Base-by-base conservation (phyloP, 2,888 invertebrate genomes). In the Euphydryas editha region DNA sequence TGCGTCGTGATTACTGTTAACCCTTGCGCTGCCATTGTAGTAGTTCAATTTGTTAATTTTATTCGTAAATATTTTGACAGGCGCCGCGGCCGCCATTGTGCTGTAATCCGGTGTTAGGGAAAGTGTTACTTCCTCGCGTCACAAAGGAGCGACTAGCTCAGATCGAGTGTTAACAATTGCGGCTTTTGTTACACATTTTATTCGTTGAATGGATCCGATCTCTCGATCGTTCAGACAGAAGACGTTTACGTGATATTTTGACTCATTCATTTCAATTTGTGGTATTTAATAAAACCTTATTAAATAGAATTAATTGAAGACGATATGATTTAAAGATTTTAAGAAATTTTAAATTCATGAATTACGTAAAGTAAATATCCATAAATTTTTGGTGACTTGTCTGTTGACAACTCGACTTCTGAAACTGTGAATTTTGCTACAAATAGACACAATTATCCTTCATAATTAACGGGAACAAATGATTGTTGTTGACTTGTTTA, bases 31-130 rank as follows among this genome's bases (percentile, higher is more conserved):
- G 30, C 42, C 36, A 59, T 55, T 59, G 59, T 59, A 37, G 46
- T 63, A 39, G 46, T 57, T 54, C 56, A 58, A 69, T 63, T 69
- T 64, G 67, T 65, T 64, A 70, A 70, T 65, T 72, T 69, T 64
- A 67, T 66, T 70, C 65, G 46, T 68, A 70, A 74, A 74, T 74
- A 72, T 74, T 74, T 47, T 73, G 73, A 73, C 73, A 74, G 61
- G 30, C 44, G 46, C 42, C 42, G 49, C 49, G 20, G 54, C 17
- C 15, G 62, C 64, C 59, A 54, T 65, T 64, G 65, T 65, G 59
- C 68, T 39, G 51, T 57, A 44, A 68, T 66, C 70, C 67, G 61
- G 65, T 66, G 65, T 64, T 69, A 62, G 59, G 62, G 67, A 69
- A 69, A 71, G 72, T 72, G 71, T 65, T 71, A 66, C 69, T 69